Evolutionary conservation across 2,888 invertebrate genomes (phyloP).

Genomic region (Coecobrya sp.): DNA sequence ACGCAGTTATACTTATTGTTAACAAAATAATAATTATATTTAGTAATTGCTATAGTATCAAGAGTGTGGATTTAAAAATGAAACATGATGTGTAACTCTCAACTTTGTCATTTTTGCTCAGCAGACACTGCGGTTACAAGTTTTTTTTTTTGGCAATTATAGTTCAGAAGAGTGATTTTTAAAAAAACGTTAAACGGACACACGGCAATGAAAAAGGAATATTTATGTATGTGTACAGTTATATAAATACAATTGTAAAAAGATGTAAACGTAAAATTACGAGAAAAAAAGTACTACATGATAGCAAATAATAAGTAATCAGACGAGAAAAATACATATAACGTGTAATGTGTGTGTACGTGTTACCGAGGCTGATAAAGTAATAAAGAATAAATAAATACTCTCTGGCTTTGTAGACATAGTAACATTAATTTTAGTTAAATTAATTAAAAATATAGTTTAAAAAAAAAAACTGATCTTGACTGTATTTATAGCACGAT

Average conservation of each 20-base stretch:
- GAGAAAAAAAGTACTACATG: conserved; percentile 8
- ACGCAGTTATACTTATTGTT: neutral
- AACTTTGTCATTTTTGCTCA: conserved; percentile 40
- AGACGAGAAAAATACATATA: conserved; percentile 27
- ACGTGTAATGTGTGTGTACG: neutral
- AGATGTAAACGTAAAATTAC: neutral
- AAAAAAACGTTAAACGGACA: conserved; percentile 15
- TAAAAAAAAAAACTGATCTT: conserved; percentile 26
- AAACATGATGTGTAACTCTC: neutral
- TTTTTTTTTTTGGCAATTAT: conserved; percentile 37
- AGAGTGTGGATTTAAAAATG: conserved; percentile 10
- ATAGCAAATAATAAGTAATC: conserved; percentile 39
- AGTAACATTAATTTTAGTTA: neutral
- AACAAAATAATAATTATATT: conserved; percentile 38
- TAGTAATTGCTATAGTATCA: neutral
- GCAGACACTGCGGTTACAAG: conserved; percentile 22
- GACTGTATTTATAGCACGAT: conserved; percentile 33
- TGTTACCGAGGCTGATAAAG: conserved; percentile 12
- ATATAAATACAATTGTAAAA: neutral
- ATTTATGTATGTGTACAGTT: neutral
- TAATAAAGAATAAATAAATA: conserved; percentile 56
- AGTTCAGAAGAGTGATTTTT: neutral
- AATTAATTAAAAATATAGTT: conserved; percentile 50
- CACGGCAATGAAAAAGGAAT: conserved; percentile 37
- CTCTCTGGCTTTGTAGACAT: conserved; percentile 17